phyloP scores from a whole-genome alignment of 2,797 vertebrate species.

The Hypotaenidia philippensis region DNA sequence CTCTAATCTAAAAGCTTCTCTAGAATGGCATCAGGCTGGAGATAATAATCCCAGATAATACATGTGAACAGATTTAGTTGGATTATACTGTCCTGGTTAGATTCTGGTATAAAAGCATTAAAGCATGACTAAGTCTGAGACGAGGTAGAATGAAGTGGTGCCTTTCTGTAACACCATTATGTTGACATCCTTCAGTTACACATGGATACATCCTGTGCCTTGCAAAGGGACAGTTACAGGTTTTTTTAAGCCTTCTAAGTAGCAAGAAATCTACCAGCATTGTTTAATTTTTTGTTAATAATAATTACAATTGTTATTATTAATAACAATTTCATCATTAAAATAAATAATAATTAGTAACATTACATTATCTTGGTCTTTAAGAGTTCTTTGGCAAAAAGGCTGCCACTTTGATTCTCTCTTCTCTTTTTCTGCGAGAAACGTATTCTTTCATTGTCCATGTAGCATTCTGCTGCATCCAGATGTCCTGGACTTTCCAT shows the following conservation, averaged over 20 bases:
- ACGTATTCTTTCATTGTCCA: accelerated
- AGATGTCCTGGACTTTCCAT: neutral
- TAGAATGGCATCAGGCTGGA: neutral
- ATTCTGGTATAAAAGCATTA: neutral
- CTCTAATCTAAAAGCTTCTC: neutral
- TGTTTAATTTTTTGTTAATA: neutral
- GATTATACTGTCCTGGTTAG: neutral
- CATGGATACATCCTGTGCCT: neutral
- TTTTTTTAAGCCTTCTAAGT: neutral
- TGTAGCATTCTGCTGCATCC: neutral
- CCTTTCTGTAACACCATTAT: neutral
- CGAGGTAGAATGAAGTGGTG: neutral
- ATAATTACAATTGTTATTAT: too few species aligned
- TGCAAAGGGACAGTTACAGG: neutral
- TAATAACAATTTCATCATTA: neutral
- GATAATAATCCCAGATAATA: neutral
- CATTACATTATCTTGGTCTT: neutral
- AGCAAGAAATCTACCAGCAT: neutral
- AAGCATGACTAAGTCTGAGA: neutral
- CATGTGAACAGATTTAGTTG: neutral
- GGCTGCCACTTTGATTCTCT: neutral
- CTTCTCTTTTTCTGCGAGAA: neutral
- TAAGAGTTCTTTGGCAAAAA: neutral
- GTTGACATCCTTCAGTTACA: neutral
- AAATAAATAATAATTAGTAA: neutral